Base-by-base conservation (phyloP, 2,888 invertebrate species). In the Penaeus monodon region DNA sequence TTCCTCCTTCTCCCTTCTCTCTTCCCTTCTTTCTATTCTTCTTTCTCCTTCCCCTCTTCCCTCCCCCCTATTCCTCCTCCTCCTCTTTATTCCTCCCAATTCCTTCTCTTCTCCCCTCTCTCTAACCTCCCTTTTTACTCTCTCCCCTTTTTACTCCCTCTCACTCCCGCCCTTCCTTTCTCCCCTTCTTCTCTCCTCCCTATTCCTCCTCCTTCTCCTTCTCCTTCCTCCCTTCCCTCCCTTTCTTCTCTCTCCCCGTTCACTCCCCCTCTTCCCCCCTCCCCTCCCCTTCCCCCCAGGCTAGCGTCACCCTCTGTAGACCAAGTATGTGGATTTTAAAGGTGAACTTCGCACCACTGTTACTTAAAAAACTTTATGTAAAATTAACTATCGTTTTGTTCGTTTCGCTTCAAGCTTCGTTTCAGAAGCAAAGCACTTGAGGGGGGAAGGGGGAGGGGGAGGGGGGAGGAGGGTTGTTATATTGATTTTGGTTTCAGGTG, bases 141-240 rank as follows among this genome's bases (percentile, higher is more conserved):
- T 3, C 10, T 0, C 44, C n/a, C 4, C 44, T 17, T 10, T 3
- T 12, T 77, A 1, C 33, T 17, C 3, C 27, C 27, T 14, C 27
- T 8, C n/a, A 0, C 10, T 17, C 17, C 12, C 3, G 2, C n/a
- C 20, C n/a, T 3, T 17, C 24, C 12, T 24, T 17, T 27, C 29
- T 24, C 3, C 20, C 70, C 20, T n/a, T 68, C 10, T 17, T 22
- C 29, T 17, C 29, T 17, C 17, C n/a, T 10, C 14, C 17, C n/a
- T 17, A 24, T 3, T n/a, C 3, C 20, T 24, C 3, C 20, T 4
- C 2, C 3, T 7, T 0, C 17, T 4, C 29, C 1, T 3, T 17
- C 17, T 0, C 20, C 10, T 3, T 29, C 20, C 2, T 4, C 14
- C 2, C 29, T 3, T n/a, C 17, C 2, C 24, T 17, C 29, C 20